phyloP scores from a whole-genome alignment of 2,888 invertebrate genomes.

The Chrysodeixis includens region DNA sequence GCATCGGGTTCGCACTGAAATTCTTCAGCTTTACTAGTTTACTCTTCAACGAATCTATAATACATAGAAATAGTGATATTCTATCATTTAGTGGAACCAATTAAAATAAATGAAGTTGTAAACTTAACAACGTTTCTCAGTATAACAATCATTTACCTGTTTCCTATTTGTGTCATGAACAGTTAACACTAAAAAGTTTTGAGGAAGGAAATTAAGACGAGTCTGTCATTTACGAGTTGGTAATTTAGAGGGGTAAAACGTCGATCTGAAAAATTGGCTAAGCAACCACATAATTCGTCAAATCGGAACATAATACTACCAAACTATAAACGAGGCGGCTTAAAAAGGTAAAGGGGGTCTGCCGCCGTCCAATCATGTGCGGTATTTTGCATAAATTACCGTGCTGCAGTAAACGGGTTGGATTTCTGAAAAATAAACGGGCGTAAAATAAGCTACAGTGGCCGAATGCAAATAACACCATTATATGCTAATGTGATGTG shows the following conservation, averaged over 20 bases:
- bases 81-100: not conserved
- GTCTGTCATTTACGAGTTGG: conserved; percentile 15
- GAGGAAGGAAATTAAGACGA: conserved; percentile 35
- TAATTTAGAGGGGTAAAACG: conserved; percentile 37
- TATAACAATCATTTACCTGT: conserved; percentile 17
- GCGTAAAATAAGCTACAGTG: conserved; percentile 80
- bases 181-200: conserved; percentile 14
- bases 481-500: conserved; percentile 86
- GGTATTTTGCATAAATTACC: conserved; percentile 87
- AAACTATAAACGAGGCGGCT: conserved; percentile 69
- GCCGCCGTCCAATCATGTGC: conserved; percentile 79
- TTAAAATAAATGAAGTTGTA: not conserved
- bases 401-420: conserved; percentile 75
- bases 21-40: conserved; percentile 54
- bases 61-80: not conserved
- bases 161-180: conserved; percentile 13
- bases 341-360: conserved; percentile 67
- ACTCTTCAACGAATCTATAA: conserved; percentile 31
- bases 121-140: not conserved
- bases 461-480: conserved; percentile 85
- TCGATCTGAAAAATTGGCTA: conserved; percentile 43
- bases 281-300: conserved; percentile 63
- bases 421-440: conserved; percentile 84
- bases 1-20: conserved; percentile 68
- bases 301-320: conserved; percentile 64